These are phyloP conservation scores for Pygocentrus nattereri DNA, from an alignment of 2,797 vertebrate genomes.

Conservation along the genomic window DNA sequence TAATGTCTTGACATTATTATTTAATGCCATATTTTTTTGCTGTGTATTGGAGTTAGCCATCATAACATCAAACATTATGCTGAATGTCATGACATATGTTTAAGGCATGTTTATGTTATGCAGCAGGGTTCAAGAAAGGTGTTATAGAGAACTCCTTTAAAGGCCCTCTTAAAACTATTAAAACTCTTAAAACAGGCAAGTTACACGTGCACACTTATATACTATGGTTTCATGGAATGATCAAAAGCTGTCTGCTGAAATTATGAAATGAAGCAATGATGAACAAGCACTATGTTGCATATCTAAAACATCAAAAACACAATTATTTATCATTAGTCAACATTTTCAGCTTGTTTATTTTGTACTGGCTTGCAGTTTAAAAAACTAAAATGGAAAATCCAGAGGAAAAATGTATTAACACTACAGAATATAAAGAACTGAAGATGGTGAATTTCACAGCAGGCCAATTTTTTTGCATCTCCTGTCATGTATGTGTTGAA, in stretches of 20 bases:
- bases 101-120: too few relatives aligned
- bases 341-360: background rate
- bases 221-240: background rate
- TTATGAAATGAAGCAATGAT: conserved; percentile 26
- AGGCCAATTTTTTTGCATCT: conserved; percentile 39
- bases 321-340: conserved; percentile 7
- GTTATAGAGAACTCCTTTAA: background rate
- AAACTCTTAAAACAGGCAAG: background rate
- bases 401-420: conserved; percentile 62
- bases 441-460: conserved; percentile 12
- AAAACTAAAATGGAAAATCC: background rate
- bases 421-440: conserved; percentile 33
- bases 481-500: conserved; percentile 48
- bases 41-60: too few relatives aligned
- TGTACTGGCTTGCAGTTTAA: background rate
- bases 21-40: too few relatives aligned
- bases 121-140: too few relatives aligned
- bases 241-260: background rate
- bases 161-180: background rate
- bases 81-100: too few relatives aligned
- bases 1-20: too few relatives aligned
- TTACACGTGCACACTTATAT: conserved; percentile 18
- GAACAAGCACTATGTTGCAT: conserved; percentile 17
- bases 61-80: too few relatives aligned
- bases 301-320: conserved; percentile 8